These are phyloP conservation scores for Microchirus variegatus DNA, from an alignment of 2,797 vertebrate species.

Conservation along the genomic window DNA sequence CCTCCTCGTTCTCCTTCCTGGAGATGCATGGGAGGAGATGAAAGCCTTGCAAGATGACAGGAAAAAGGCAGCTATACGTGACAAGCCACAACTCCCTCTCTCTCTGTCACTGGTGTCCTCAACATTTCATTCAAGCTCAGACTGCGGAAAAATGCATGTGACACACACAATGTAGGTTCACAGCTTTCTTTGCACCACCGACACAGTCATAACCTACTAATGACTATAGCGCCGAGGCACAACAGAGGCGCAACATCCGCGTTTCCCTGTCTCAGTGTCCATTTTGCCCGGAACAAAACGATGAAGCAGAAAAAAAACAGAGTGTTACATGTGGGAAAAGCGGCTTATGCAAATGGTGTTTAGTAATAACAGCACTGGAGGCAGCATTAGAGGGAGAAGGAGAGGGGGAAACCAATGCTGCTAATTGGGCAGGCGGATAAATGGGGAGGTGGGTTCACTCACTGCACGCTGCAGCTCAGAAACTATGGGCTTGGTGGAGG, in stretches of 20 bases:
- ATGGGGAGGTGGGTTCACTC: constrained; percentile 61
- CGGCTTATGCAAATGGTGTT: constrained; percentile 75
- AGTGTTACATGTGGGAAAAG: constrained; percentile 65
- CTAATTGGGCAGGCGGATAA: constrained; percentile 65
- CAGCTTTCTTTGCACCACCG: constrained; percentile 51
- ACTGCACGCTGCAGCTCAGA: constrained; percentile 53
- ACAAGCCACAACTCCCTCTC: constrained; percentile 40
- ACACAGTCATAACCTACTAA: constrained; percentile 32
- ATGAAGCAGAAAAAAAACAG: constrained; percentile 37
- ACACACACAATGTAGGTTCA: constrained; percentile 41
- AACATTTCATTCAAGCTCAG: constrained; percentile 59
- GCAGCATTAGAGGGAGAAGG: constrained; percentile 56
- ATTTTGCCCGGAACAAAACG: constrained; percentile 40
- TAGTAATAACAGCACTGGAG: constrained; percentile 69
- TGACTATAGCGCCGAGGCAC: constrained; percentile 28
- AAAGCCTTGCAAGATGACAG: constrained; percentile 54
- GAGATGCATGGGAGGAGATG: constrained; percentile 55
- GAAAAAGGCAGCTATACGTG: constrained; percentile 53
- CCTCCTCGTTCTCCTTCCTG: constrained; percentile 47
- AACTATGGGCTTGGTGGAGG: constrained; percentile 20
- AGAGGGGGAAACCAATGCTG: constrained; percentile 47
- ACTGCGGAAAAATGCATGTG: constrained; percentile 46
- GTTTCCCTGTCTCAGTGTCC: constrained; percentile 34
- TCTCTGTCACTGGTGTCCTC: constrained; percentile 18
- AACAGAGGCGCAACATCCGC: constrained; percentile 29